Conservation (phyloP, 2,113 vertebrate species). For the Polypterus bichir region DNA sequence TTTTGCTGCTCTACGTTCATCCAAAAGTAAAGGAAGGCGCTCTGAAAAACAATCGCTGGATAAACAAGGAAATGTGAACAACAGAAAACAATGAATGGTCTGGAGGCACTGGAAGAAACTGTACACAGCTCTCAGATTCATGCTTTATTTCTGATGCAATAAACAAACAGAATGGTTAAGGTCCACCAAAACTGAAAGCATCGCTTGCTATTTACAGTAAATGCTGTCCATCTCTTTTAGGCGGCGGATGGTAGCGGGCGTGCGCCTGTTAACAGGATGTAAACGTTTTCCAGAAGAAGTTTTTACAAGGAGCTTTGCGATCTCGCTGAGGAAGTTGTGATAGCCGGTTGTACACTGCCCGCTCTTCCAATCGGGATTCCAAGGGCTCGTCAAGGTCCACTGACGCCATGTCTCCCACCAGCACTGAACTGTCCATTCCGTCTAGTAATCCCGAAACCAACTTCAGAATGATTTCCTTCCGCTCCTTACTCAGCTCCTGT, state of each 20-base stretch:
- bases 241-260: not conserved
- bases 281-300: conserved; percentile 91
- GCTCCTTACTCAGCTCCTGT: conserved; percentile 62
- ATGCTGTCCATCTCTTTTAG: conserved; percentile 48
- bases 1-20: too few relatives aligned
- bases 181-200: conserved; percentile 39
- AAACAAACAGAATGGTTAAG: conserved; percentile 45
- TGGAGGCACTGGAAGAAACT: too few relatives aligned
- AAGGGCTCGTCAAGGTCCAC: conserved; percentile 45
- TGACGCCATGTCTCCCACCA: conserved; percentile 24
- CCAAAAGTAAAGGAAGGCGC: too few relatives aligned
- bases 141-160: conserved; percentile 53
- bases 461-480: conserved; percentile 63
- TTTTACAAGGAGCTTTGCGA: conserved; percentile 78
- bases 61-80: too few relatives aligned
- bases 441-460: conserved; percentile 64
- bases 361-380: conserved; percentile 56
- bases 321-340: conserved; percentile 61
- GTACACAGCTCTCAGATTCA: conserved; percentile 36
- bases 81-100: too few relatives aligned
- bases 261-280: conserved; percentile 63
- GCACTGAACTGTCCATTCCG: conserved; percentile 38
- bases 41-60: too few relatives aligned
- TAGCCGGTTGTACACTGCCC: conserved; percentile 51
- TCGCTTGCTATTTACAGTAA: conserved; percentile 42